A percentile compares a stretch with the other conserved stretches of the same genome.
Evolutionary conservation across 1,140 invertebrate species (phyloP).

Genomic region (Calephelis virginiensis): DNA sequence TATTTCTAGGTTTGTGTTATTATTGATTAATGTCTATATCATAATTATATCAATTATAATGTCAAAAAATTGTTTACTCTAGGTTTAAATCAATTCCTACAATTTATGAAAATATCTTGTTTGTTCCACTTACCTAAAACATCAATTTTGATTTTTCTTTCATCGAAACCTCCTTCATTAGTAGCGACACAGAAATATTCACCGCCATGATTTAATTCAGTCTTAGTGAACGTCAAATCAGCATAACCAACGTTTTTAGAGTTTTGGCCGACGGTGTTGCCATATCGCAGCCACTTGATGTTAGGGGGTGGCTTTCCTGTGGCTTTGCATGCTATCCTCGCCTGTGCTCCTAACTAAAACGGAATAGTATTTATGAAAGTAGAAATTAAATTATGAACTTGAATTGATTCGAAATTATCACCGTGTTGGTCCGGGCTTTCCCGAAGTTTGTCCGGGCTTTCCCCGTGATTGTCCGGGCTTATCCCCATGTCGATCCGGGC

Average conservation of each 20-base stretch:
- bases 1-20: no score
- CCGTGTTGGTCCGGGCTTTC: no score
- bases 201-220: conserved; percentile 41
- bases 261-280: conserved; percentile 45
- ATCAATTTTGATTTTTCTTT: conserved; percentile 51
- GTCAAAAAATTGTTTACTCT: no score
- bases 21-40: no score
- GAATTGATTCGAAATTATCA: no score
- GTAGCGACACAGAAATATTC: conserved; percentile 55
- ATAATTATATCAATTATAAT: no score
- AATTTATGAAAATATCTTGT: no score
- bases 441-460: no score
- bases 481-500: no score
- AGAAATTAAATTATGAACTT: no score
- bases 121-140: conserved; percentile 52
- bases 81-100: no score
- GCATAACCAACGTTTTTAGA: conserved; percentile 40
- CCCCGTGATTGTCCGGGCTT: no score
- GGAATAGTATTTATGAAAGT: background rate
- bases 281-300: conserved; percentile 65
- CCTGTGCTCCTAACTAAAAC: conserved; percentile 42
- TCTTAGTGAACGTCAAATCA: conserved; percentile 46
- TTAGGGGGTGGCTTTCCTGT: conserved; percentile 48
- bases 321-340: conserved; percentile 54
- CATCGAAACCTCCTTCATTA: conserved; percentile 61